These are phyloP conservation scores for Clarias laeviceps DNA, from an alignment of 2,797 vertebrate genomes.

Conservation along the genomic window DNA sequence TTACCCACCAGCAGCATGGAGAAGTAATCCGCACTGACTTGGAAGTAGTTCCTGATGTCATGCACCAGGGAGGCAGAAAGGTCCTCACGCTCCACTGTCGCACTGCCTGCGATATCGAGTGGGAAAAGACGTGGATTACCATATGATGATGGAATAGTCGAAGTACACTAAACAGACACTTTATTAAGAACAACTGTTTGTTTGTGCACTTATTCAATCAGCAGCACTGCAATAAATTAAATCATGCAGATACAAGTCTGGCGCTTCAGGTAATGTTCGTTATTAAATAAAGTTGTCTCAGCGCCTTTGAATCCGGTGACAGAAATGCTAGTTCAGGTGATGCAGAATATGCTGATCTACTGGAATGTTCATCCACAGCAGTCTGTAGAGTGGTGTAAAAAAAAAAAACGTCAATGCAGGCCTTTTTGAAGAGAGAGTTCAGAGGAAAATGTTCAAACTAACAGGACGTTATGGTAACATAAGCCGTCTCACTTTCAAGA, in stretches of 20 bases:
- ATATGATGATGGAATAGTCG: background rate
- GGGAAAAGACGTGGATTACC: background rate
- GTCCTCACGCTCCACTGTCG: constrained; percentile 81
- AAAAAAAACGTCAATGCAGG: background rate
- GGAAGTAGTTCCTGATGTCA: constrained; percentile 87
- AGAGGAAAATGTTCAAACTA: background rate
- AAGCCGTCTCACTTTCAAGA: background rate
- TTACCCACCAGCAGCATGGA: constrained; percentile 91
- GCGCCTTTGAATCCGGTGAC: background rate
- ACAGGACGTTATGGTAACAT: background rate
- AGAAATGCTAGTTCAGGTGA: background rate
- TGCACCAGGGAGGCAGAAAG: constrained; percentile 80
- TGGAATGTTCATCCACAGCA: background rate
- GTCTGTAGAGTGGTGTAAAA: background rate
- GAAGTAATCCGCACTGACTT: constrained; percentile 86
- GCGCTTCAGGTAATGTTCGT: background rate
- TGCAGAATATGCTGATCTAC: background rate
- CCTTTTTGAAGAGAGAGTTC: background rate
- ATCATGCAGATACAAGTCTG: background rate
- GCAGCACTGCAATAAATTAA: background rate
- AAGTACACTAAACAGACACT: background rate
- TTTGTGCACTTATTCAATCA: background rate
- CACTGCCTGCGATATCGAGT: constrained; percentile 73
- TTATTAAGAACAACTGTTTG: background rate
- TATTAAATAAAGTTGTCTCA: background rate